Base-by-base conservation (phyloP, 2,113 vertebrate species). In the Myiagra hebetior region DNA sequence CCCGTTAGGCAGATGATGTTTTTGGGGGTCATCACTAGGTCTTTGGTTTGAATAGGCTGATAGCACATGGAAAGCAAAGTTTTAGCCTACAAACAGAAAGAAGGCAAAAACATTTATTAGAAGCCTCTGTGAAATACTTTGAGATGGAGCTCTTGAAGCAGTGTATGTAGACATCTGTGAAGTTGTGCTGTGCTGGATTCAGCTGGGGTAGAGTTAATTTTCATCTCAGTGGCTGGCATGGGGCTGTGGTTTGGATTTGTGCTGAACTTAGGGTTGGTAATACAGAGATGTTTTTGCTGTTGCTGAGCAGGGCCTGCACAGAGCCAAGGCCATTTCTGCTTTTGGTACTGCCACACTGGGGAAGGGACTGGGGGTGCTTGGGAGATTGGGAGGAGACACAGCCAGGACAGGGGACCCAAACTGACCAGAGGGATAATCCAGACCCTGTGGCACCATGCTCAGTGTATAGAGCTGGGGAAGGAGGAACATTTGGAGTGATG, bases 181-280 rank as follows among this genome's bases (percentile, higher is more conserved):
- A 44, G 30, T 39, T 92, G 53, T 33, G 53, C 11, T 44, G 46
- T 37, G 39, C 73, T 77, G 22, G 8, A 60, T 77, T 60, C 63
- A 69, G 33, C 22, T 46, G 33, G 55, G 63, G 33, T 60, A 86
- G 26, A 7, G 63, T 52, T 44, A 59, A 52, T 59, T 59, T 27
- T 44, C 21, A 2, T 76, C 11, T 1, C 13, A 11, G 9, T 22
- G 9, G 2, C 44, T 67, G 53, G 4, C 1, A 15, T 6, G 7
- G 42, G 26, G 31, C 21, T 37, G 53, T 59, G 53, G 1, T 68
- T 37, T 18, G 14, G 31, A 15, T 68, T 50, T 68, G 53, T 52
- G 46, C 72, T 68, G 72, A 67, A 26, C 20, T 1, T 21, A 50
- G 44, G 9, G 31, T 9, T 76, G 44, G 7, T 68, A 59, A 76